Evolutionary conservation across 2,113 vertebrate species (phyloP).

Genomic region (Lanius ludovicianus): DNA sequence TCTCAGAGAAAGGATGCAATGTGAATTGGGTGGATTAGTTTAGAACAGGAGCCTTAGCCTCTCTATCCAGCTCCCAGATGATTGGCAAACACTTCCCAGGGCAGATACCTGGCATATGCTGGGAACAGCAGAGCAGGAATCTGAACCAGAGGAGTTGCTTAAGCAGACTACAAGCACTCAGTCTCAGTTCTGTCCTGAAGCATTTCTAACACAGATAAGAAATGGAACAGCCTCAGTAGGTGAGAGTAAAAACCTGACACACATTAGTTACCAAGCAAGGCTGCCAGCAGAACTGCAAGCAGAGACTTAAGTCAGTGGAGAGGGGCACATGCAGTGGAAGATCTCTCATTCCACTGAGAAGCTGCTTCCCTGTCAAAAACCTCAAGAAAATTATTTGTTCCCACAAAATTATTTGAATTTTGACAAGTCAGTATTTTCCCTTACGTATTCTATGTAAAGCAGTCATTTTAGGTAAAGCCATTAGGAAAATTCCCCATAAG

Average conservation of each 20-base stretch:
- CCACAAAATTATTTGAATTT: constrained; percentile 30
- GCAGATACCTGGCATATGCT: not conserved
- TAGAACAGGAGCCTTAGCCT: not conserved
- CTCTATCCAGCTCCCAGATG: not conserved
- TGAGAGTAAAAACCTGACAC: not conserved
- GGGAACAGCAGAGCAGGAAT: not conserved
- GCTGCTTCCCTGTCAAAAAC: not conserved
- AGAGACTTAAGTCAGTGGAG: not conserved
- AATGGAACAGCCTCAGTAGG: not conserved
- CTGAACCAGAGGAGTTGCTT: not conserved
- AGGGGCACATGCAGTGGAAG: not conserved
- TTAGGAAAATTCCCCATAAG: constrained; percentile 43
- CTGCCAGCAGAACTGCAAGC: not conserved
- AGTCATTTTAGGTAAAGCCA: constrained; percentile 23
- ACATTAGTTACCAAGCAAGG: not conserved
- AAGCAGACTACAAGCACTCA: not conserved
- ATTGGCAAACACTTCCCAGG: not conserved
- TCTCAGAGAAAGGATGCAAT: not conserved
- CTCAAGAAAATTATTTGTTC: not conserved
- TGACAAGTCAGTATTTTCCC: constrained; percentile 39
- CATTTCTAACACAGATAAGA: not conserved
- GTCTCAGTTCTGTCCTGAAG: not conserved
- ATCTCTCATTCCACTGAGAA: not conserved
- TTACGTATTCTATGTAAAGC: constrained; percentile 47
- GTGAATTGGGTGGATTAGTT: not conserved